Evolutionary conservation across 2,888 invertebrate species (phyloP), one percentile per base, ranked within the genome.

Genomic region (Scelioninae gen. 1): DNA sequence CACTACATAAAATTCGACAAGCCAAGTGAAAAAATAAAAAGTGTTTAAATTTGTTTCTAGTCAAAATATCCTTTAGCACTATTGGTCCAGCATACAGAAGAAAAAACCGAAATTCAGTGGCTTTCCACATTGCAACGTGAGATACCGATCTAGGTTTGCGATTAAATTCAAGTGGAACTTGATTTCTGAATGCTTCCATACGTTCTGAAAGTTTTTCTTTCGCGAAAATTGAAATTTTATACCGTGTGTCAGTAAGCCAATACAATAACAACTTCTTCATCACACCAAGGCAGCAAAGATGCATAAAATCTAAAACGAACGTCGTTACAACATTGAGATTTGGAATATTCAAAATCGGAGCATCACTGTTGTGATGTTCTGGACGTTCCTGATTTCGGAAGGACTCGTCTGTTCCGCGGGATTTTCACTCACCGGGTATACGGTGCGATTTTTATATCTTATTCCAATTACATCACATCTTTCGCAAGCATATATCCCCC

Each of bases 21-120:
- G n/a, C n/a, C 9, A 51, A 63, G 63, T 76, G 76, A 58, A 82
- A 43, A 7, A 82, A 45, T 34, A 76, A 58, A 53, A 82, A 82
- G 38, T 69, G 51, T 29, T 62, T 62, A 32, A 62, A 69, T 16
- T 53, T n/a, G 4, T 51, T 60, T 40, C 53, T 43, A n/a, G 5
- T 90, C 90, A 75, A 90, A 90, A 2, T 89, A 85, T 78, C 91
- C 90, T 32, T 88, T 85, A 74, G 13, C 6, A 76, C 66, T 51
- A 66, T n/a, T 40, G 76, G 49, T 1, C n/a, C n/a, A n/a, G n/a
- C n/a, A n/a, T n/a, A n/a, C n/a, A n/a, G n/a, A n/a, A n/a, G n/a
- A 32, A 76, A 66, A 56, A 71, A 76, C 76, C n/a, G n/a, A n/a
- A n/a, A n/a, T n/a, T n/a, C n/a, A n/a, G n/a, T n/a, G n/a, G n/a